Evolutionary conservation across 2,113 vertebrate species (phyloP), one percentile per base, ranked within the genome.

Genomic region (Rhabdomys dilectus): DNA sequence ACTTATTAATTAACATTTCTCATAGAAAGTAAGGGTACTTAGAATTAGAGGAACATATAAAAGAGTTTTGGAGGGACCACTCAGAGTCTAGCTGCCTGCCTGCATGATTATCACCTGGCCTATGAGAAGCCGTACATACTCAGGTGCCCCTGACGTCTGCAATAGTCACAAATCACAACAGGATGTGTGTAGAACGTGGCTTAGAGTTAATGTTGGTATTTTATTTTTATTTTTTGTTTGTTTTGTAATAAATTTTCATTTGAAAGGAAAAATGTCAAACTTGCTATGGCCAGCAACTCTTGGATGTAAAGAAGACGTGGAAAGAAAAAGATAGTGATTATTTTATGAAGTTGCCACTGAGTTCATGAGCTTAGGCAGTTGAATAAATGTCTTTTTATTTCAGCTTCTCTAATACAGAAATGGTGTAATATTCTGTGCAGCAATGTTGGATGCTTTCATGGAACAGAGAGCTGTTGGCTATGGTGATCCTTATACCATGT

Each of bases 201-300:
- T n/a, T 89, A 70, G 53, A 31, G 6, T 39, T 60, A 66, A 4
- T 66, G 64, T 10, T 66, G 29, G 64, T 66, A 29, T 66, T 66
- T 66, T 66, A 0, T 12, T n/a, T 56, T 11, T 19, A 17, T 90
- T 36, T 4, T 70, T 5, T 36, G 15, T 70, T 36, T 70, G 15
- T 85, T 31, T 45, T 16, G 8, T 51, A 82, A 96, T 76, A 76
- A 86, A 91, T 95, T 95, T 94, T 92, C 81, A 76, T 90, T 68
- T 87, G 51, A 93, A 76, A 88, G 75, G 42, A 15, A 94, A 45
- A 86, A 31, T n/a, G 22, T 70, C 78, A 88, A 60, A 92, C n/a
- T 70, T 60, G 36, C 82, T 72, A 29, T 13, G 70, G 90, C 85
- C 75, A 75, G 80, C 87, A 78, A 15, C 72, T 87, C 15, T 42